These are phyloP conservation scores for Gambusia affinis DNA, from an alignment of 2,113 vertebrate species.

Conservation along the genomic window DNA sequence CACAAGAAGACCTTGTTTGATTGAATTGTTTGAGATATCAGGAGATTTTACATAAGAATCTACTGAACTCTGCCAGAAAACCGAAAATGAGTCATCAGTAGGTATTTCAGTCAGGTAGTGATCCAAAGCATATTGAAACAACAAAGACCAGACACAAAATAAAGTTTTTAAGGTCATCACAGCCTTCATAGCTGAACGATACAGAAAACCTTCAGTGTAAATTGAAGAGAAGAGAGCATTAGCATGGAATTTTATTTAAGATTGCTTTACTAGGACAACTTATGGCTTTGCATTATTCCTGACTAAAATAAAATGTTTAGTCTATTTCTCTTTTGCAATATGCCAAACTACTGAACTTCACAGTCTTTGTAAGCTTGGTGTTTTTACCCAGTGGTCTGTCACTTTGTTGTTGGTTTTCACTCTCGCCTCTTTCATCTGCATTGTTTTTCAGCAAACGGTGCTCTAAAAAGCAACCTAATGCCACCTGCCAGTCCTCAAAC, in stretches of 20 bases:
- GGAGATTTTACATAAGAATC: no score
- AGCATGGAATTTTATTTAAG: not conserved
- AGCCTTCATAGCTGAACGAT: no score
- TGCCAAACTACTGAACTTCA: not conserved
- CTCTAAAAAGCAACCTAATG: slow-evolving; percentile 3
- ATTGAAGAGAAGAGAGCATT: no score
- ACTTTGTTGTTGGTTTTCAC: not conserved
- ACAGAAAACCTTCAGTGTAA: no score
- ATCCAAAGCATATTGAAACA: no score
- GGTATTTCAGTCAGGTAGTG: no score
- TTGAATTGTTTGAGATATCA: not conserved
- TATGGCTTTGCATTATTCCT: not conserved
- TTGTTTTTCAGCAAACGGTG: not conserved
- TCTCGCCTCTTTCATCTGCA: not conserved
- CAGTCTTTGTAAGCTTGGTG: not conserved
- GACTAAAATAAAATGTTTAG: not conserved
- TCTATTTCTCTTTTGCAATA: not conserved
- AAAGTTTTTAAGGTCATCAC: no score
- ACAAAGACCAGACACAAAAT: no score
- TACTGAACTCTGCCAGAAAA: no score
- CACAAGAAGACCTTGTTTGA: not conserved
- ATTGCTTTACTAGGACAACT: not conserved
- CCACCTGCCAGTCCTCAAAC: slow-evolving; percentile 6
- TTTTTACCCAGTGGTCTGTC: not conserved
- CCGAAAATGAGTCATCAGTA: no score